Evolutionary conservation across 2,113 vertebrate species (phyloP), one percentile per base, ranked within the genome.

Genomic region (Origma solitaria): DNA sequence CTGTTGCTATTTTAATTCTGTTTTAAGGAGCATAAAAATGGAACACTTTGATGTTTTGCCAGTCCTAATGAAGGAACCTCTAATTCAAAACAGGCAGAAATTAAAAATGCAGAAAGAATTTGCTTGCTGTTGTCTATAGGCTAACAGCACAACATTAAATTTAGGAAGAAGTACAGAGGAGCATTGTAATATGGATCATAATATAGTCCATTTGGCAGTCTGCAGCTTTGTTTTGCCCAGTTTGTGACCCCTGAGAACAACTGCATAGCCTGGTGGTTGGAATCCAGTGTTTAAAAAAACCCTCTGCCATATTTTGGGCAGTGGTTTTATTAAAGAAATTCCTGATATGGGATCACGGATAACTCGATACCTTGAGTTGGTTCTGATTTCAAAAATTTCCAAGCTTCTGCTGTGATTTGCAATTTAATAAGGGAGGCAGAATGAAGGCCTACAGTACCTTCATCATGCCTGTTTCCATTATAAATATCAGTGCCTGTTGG

Each of bases 231-330:
- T 68, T 88, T 92, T 82, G 28, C 11, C 20, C 14, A 20, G 7
- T 13, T 62, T 28, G 24, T 54, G 30, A 60, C 22, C 14, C 5
- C n/a, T 58, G 18, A 82, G 33, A 30, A 76, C 15, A 42, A 21
- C 61, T 50, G 8, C 31, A 42, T 25, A 68, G 5, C 30, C 44
- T 22, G 3, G 2, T 71, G 22, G 2, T 25, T 50, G 35, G 25
- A 85, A 78, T 57, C 6, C 10, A 62, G 16, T 4, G 30, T 61
- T 78, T 44, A 42, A 78, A 49, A 33, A 79, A 79, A 54, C 2
- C 7, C 13, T 76, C 19, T 75, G 5, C 8, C 4, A 0, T 62
- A 19, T 10, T 2, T 68, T 22, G 7, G 18, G 6, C 18, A 58
- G 20, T 47, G 9, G 2, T n/a, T 80, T 79, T 58, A 57, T 38